A percentile compares a stretch with the other conserved stretches of the same genome.
phyloP scores from a whole-genome alignment of 2,888 invertebrate genomes.

The Xestobium rufovillosum region DNA sequence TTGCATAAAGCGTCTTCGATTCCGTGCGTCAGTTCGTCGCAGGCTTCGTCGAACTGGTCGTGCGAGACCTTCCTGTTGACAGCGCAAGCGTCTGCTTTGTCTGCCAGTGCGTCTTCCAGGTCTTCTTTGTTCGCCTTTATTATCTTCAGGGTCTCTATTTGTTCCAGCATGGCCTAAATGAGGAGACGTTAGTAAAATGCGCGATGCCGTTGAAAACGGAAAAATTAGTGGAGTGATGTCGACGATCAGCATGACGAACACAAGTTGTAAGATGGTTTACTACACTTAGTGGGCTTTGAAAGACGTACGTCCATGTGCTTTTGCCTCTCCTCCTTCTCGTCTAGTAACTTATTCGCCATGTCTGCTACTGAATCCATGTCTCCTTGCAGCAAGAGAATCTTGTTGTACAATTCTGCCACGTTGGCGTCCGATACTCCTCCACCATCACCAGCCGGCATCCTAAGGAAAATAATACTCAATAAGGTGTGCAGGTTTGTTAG shows the following conservation, averaged over 20 bases:
- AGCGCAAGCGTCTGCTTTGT: constrained; percentile 63
- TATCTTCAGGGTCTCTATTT: constrained; percentile 57
- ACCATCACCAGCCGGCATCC: constrained; percentile 28
- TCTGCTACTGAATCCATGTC: constrained; percentile 42
- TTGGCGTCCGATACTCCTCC: constrained; percentile 23
- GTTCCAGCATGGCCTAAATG: constrained; percentile 52
- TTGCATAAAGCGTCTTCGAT: constrained; percentile 58
- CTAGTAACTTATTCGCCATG: constrained; percentile 43
- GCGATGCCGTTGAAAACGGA: no score
- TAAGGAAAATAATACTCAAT: no score
- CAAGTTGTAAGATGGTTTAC: no score
- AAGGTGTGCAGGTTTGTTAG: no score
- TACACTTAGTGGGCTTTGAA: no score
- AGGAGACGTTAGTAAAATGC: constrained; percentile 7
- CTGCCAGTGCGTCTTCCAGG: constrained; percentile 62
- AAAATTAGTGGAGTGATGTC: no score
- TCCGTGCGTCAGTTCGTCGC: constrained; percentile 57
- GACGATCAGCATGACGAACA: no score
- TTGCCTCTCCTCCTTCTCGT: constrained; percentile 51
- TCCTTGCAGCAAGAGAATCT: constrained; percentile 38
- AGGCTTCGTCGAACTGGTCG: constrained; percentile 62
- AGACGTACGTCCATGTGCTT: constrained; percentile 46
- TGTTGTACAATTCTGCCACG: constrained; percentile 38
- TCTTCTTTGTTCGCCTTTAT: constrained; percentile 66
- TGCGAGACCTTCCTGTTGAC: constrained; percentile 66